Conservation (phyloP, 64 coral and sea anemone genomes). For the Stichodactyla helianthus region DNA sequence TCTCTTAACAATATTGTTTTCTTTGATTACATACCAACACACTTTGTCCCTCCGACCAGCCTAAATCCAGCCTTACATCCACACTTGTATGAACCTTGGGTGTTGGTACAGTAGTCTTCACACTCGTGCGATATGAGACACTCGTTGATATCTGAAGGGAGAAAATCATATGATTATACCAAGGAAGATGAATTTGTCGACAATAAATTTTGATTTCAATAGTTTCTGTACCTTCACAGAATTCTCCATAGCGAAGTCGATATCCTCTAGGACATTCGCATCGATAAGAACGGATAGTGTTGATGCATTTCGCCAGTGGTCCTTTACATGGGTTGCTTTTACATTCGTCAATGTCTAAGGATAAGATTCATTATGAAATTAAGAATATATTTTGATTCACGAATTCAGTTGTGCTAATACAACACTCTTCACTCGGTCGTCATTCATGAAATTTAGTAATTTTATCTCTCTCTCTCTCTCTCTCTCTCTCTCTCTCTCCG, state of each 20-base stretch:
- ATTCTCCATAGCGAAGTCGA: neutral
- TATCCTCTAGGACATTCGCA: neutral
- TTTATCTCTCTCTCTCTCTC: no score
- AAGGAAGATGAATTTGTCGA: neutral
- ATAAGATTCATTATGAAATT: neutral
- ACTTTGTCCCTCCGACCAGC: neutral
- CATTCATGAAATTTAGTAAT: no score
- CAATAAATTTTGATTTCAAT: neutral
- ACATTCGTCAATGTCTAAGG: neutral
- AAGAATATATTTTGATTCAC: no score
- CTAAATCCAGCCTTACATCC: neutral
- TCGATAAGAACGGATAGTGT: neutral
- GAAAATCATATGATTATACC: neutral
- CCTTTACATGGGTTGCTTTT: neutral
- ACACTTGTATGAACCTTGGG: slow-evolving; percentile 6
- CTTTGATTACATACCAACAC: neutral
- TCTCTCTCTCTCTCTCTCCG: no score
- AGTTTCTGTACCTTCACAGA: neutral
- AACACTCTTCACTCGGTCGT: no score
- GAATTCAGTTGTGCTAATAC: no score
- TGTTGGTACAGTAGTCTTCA: neutral
- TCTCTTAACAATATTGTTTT: neutral
- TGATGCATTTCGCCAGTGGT: neutral
- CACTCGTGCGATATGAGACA: neutral
- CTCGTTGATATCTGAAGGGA: neutral